These are phyloP conservation scores for Sorex fumeus DNA, from an alignment of 2,113 vertebrate species.

Conservation along the genomic window DNA sequence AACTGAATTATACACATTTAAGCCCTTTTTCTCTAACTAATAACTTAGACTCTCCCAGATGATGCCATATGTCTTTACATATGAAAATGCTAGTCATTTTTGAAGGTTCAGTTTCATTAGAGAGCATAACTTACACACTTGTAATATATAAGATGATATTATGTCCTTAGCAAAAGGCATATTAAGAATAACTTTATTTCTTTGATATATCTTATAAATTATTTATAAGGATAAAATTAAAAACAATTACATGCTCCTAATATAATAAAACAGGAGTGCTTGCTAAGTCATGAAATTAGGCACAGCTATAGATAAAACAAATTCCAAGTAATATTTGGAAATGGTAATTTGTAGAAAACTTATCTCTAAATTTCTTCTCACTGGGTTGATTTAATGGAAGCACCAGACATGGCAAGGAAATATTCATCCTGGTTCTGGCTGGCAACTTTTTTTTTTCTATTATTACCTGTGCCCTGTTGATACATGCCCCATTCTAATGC, in stretches of 20 bases:
- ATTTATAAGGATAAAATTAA: background rate
- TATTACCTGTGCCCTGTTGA: background rate
- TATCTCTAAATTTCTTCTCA: background rate
- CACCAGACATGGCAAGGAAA: background rate
- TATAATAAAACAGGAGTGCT: background rate
- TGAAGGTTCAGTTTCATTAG: background rate
- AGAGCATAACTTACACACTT: background rate
- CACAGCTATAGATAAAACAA: background rate
- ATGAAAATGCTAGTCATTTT: conserved; percentile 14
- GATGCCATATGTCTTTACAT: conserved; percentile 5
- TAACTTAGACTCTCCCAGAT: conserved; percentile 19
- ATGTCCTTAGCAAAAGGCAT: background rate
- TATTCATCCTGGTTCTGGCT: background rate
- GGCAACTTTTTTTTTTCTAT: background rate
- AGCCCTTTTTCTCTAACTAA: background rate
- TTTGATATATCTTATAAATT: background rate
- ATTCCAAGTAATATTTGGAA: conserved; percentile 21
- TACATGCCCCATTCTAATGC: background rate
- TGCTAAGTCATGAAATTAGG: conserved; percentile 37
- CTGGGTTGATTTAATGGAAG: background rate
- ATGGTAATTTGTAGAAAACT: background rate
- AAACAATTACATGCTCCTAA: background rate
- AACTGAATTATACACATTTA: background rate
- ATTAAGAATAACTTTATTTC: background rate
- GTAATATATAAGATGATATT: background rate